phyloP scores from a whole-genome alignment of 2,797 vertebrate species.

The Pantherophis alleghaniensis region DNA sequence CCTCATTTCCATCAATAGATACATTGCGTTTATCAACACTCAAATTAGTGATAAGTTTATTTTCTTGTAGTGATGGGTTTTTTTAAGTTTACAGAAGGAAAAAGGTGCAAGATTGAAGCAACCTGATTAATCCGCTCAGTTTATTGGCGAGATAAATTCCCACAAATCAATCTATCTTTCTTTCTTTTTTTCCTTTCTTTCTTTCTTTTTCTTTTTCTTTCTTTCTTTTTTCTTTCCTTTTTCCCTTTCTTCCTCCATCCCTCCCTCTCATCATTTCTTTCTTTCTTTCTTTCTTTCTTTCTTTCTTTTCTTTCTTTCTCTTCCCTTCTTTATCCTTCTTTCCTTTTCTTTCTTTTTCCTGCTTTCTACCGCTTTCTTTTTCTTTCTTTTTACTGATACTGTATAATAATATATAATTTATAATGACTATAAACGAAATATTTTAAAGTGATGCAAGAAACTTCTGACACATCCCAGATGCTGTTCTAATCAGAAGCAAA shows the following conservation, averaged over 20 bases:
- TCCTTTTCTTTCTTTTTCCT: background rate
- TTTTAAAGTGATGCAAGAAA: background rate
- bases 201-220: no score
- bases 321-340: background rate
- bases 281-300: no score
- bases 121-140: background rate
- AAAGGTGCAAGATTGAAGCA: background rate
- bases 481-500: background rate
- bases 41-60: background rate
- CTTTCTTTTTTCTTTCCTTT: background rate
- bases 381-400: background rate
- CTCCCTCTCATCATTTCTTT: no score
- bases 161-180: background rate
- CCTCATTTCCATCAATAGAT: background rate
- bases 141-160: background rate
- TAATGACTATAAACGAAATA: background rate
- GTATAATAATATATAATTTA: background rate
- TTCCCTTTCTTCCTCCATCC: rapidly evolving
- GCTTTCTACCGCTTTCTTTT: background rate
- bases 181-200: no score
- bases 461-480: background rate
- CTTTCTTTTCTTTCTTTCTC: no score
- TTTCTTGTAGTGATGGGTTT: background rate
- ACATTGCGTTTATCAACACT: background rate
- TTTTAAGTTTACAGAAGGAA: background rate